Evolutionary conservation across 2,113 vertebrate genomes (phyloP), one percentile per base, ranked within the genome.

Genomic region (Meles meles): DNA sequence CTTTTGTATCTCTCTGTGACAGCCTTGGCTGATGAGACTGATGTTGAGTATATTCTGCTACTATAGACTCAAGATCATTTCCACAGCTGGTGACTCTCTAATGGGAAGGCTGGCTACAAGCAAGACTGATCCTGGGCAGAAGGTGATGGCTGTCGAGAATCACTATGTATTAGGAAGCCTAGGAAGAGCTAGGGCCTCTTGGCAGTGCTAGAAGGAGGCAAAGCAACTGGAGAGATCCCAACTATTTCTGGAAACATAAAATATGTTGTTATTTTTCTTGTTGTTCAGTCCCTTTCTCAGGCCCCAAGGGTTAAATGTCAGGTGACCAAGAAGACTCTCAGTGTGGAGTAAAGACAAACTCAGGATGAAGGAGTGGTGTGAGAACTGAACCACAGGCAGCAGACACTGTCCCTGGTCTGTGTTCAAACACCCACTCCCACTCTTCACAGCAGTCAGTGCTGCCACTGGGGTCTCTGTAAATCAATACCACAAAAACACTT

Each of bases 321-420:
- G 29, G 34, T 17, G 34, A 52, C 13, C 6, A 31, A 27, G 8
- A 31, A 27, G 8, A 4, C 4, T 10, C 18, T 63, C 27, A 61
- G 5, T 4, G 61, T 31, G 11, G 23, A 55, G 27, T 18, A 49
- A 42, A 37, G 23, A 25, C n/a, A 63, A 34, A 9, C 1, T 76
- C n/a, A 37, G 31, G 13, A 14, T 1, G 12, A 47, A 65, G 65
- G 10, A 27, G 8, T 21, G 21, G 4, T 5, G 7, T 6, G 21
- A 37, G 42, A 57, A 27, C 18, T 2, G 6, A n/a, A 37, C 15
- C 20, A 20, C 0, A 5, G 0, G 61, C 34, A 55, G 31, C 20
- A 0, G 34, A 8, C 18, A 55, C 3, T 0, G 4, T 59, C 34
- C 8, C n/a, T 7, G 21, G 9, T 52, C 17, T 55, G 2, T 52